Conservation (phyloP, 2,888 invertebrate species). For the Unio delphinus region DNA sequence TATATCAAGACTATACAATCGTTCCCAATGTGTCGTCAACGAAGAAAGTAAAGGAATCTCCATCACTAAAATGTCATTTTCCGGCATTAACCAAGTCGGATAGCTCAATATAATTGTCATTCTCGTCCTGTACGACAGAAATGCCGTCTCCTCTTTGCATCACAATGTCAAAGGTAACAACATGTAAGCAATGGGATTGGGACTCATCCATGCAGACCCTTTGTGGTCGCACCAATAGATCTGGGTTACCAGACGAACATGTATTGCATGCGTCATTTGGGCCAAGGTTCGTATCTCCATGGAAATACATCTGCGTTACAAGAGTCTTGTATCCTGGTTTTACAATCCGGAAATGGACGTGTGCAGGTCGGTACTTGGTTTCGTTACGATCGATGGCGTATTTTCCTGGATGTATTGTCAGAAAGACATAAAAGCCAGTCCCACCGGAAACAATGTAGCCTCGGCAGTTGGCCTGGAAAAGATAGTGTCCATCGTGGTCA, state of each 20-base stretch:
- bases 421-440: constrained; percentile 28
- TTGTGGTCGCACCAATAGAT: constrained; percentile 21
- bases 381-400: constrained; percentile 22
- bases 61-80: no score
- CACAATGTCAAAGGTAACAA: constrained; percentile 26
- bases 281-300: constrained; percentile 30
- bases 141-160: constrained; percentile 17
- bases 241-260: constrained; percentile 23
- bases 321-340: constrained; percentile 22
- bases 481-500: constrained; percentile 30
- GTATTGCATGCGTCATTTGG: constrained; percentile 25
- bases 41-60: no score
- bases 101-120: constrained; percentile 10
- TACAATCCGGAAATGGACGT: constrained; percentile 30
- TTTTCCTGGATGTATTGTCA: constrained; percentile 33
- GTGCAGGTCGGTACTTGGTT: constrained; percentile 26
- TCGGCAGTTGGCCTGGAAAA: constrained; percentile 23
- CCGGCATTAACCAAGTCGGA: background rate
- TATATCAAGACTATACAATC: no score
- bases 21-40: no score
- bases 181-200: constrained; percentile 15
- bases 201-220: constrained; percentile 24
- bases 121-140: constrained; percentile 21
- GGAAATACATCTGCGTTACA: constrained; percentile 40
- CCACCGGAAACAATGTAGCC: constrained; percentile 23